A percentile compares a stretch with the other conserved stretches of the same genome.
phyloP scores from a whole-genome alignment of 2,797 vertebrate genomes.

The Sarcophilus harrisii region DNA sequence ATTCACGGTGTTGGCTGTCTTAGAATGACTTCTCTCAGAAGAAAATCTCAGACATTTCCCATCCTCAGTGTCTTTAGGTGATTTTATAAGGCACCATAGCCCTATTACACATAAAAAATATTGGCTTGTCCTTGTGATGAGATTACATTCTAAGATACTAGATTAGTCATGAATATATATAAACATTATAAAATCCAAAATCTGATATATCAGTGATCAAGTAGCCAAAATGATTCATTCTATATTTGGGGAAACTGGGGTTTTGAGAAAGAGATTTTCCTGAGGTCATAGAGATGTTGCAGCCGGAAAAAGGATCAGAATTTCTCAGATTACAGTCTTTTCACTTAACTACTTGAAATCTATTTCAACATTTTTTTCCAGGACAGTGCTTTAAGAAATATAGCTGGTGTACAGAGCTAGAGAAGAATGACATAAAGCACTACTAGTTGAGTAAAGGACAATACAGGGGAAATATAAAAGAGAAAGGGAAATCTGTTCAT shows the following conservation, averaged over 20 bases:
- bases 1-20: neutral
- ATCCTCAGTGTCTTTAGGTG: neutral
- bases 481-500: neutral
- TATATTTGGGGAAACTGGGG: neutral
- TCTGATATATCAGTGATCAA: neutral
- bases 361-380: neutral
- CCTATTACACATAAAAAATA: neutral
- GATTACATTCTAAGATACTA: neutral
- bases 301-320: neutral
- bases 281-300: neutral
- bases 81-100: neutral
- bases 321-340: neutral
- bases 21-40: neutral
- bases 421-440: neutral
- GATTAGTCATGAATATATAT: neutral
- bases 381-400: neutral
- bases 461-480: neutral
- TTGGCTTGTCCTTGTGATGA: neutral
- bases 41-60: neutral
- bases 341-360: neutral
- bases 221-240: neutral
- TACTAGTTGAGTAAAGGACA: neutral
- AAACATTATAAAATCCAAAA: neutral
- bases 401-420: neutral
- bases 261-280: neutral